These are phyloP conservation scores for Serilophus lunatus DNA, from an alignment of 2,113 vertebrate genomes.

Conservation along the genomic window DNA sequence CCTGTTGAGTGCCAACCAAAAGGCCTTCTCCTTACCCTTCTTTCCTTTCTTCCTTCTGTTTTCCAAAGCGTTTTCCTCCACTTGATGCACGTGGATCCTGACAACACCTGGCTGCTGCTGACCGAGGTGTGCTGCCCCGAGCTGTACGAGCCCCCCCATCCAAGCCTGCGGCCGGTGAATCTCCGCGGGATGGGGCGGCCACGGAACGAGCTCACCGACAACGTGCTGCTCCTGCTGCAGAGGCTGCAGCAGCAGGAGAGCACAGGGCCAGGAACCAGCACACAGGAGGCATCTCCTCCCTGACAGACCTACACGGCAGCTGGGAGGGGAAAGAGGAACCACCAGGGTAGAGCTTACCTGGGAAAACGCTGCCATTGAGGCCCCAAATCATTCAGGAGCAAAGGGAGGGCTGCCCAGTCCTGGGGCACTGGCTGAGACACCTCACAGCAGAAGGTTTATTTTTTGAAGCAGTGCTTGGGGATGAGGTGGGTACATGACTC, in stretches of 20 bases:
- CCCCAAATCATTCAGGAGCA: fast-evolving
- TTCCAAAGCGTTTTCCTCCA: slow-evolving; percentile 82
- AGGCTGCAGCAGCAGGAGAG: slow-evolving; percentile 52
- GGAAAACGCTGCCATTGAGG: fast-evolving
- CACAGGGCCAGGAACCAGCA: fast-evolving
- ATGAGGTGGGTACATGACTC: neutral
- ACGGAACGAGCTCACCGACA: slow-evolving; percentile 76
- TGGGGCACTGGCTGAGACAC: neutral
- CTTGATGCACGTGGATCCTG: slow-evolving; percentile 83
- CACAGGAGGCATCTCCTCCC: neutral
- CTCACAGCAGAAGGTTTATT: neutral
- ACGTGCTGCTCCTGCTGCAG: slow-evolving; percentile 78
- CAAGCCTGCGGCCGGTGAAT: slow-evolving; percentile 71
- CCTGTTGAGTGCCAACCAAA: neutral
- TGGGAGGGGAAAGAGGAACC: neutral
- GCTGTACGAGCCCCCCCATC: slow-evolving; percentile 70
- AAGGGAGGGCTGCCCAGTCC: neutral
- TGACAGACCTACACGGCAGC: neutral
- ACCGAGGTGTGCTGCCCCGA: slow-evolving; percentile 76
- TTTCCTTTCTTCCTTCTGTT: neutral
- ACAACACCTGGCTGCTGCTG: slow-evolving; percentile 86
- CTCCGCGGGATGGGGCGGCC: slow-evolving; percentile 62
- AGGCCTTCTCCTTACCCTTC: neutral
- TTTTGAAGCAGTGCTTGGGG: neutral
- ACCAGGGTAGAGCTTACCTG: fast-evolving